Evolutionary conservation across 2,113 vertebrate genomes (phyloP).

Genomic region (Pao palembangensis): DNA sequence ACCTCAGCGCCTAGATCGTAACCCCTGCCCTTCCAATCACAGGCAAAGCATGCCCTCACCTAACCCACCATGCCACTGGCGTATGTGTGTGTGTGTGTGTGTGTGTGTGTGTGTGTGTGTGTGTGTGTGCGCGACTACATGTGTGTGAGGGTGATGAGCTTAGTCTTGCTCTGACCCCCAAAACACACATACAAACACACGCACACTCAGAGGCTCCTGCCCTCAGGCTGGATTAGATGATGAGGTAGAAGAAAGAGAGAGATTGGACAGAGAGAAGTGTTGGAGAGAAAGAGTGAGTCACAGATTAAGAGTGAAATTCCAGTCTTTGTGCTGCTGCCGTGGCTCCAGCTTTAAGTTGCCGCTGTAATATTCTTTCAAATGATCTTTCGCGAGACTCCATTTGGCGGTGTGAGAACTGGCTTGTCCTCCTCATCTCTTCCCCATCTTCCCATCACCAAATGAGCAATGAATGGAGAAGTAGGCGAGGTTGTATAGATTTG

Average conservation of each 20-base stretch:
- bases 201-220: constrained; percentile 24
- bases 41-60: constrained; percentile 32
- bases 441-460: constrained; percentile 54
- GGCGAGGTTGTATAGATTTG: constrained; percentile 36
- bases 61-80: constrained; percentile 24
- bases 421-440: constrained; percentile 31
- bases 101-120: constrained; percentile 20
- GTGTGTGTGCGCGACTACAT: constrained; percentile 13
- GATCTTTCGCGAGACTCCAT: constrained; percentile 37
- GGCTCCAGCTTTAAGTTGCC: constrained; percentile 49
- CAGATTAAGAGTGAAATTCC: constrained; percentile 59
- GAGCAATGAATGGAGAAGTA: constrained; percentile 48
- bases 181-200: constrained; percentile 1
- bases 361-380: constrained; percentile 48
- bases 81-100: constrained; percentile 1
- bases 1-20: constrained; percentile 42
- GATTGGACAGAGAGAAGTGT: constrained; percentile 51
- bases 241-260: constrained; percentile 61
- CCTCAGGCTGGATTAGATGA: constrained; percentile 70
- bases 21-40: constrained; percentile 58
- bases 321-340: constrained; percentile 50
- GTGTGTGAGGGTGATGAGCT: not conserved
- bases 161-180: not conserved
- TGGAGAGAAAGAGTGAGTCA: constrained; percentile 43
- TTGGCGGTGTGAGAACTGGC: constrained; percentile 28